These are phyloP conservation scores for Taeniopygia guttata DNA, from an alignment of 2,797 vertebrate genomes.

Conservation along the genomic window DNA sequence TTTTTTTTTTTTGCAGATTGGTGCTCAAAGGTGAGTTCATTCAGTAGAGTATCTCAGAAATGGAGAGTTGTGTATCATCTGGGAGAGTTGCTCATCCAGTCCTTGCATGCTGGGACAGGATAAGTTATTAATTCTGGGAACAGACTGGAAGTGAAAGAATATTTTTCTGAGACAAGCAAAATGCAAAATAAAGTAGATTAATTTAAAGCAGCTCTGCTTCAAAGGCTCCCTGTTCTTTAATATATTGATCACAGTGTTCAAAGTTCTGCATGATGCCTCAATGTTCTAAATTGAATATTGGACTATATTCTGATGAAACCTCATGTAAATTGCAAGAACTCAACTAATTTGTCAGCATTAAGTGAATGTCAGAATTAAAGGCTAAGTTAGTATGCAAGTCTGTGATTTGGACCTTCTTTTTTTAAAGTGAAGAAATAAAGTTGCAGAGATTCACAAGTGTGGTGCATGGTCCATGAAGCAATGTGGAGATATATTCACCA, in stretches of 20 bases:
- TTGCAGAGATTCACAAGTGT: neutral
- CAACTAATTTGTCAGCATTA: neutral
- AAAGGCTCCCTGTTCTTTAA: neutral
- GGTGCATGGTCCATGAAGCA: neutral
- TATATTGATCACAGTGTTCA: neutral
- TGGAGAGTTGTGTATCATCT: neutral
- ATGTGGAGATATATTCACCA: neutral
- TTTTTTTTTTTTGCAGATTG: neutral
- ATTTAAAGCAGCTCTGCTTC: slow-evolving; percentile 3
- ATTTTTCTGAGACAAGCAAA: slow-evolving; percentile 6
- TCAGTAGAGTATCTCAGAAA: neutral
- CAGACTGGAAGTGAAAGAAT: neutral
- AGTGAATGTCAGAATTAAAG: neutral
- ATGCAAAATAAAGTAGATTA: neutral
- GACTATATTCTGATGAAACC: neutral
- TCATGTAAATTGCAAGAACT: neutral
- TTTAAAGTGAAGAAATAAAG: neutral
- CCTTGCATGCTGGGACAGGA: neutral
- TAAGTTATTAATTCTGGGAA: neutral
- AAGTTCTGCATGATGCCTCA: neutral
- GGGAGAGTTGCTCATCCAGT: neutral
- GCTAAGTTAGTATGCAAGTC: neutral
- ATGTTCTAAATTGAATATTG: neutral
- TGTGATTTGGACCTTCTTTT: neutral
- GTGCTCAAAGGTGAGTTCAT: neutral